Evolutionary conservation across 2,888 invertebrate species (phyloP), one percentile per base, ranked within the genome.

Genomic region (Eumacrocentrus americanus): DNA sequence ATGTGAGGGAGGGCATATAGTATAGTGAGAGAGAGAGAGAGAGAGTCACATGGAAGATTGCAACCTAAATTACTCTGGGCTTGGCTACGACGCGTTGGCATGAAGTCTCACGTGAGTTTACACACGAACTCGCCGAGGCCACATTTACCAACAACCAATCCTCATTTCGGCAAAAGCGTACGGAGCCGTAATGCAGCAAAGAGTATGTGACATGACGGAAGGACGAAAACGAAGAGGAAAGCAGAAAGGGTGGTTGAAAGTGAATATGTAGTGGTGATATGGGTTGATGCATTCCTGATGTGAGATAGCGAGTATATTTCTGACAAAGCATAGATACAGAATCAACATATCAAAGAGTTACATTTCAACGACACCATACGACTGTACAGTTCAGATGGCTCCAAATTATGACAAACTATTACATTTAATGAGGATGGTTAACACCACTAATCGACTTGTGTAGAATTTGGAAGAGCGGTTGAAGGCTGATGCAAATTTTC

Each of bases 391-490:
- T 14, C 72, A 74, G 75, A 72, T 72, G 71, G 72, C 73, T 75
- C 75, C 75, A 77, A 77, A 77, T 77, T 77, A 77, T 77, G 74
- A 76, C 74, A 75, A 76, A 77, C 76, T 76, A 77, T 77, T 77
- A 77, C 74, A 74, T 74, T 77, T 77, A 77, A 77, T 77, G 77
- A 77, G 76, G 9, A 76, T 73, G 73, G 76, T 76, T 77, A 77
- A 77, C 74, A 73, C 72, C 66, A 65, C 69, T 67, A 66, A 69
- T 66, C 68, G 67, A 59, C 44, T 47, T 47, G 42, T 35, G 57
- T 57, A 14, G 52, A 46, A 50, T 37, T 34, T 18, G 16, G 40
- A 23, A 53, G 29, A 51, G 20, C 69, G 61, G 70, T 62, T 70
- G 70, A 70, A 67, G 23, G 67, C 62, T 66, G 70, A 76, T 75